These are phyloP conservation scores for Hippocampus abdominalis DNA, from an alignment of 2,113 vertebrate species.

Conservation along the genomic window DNA sequence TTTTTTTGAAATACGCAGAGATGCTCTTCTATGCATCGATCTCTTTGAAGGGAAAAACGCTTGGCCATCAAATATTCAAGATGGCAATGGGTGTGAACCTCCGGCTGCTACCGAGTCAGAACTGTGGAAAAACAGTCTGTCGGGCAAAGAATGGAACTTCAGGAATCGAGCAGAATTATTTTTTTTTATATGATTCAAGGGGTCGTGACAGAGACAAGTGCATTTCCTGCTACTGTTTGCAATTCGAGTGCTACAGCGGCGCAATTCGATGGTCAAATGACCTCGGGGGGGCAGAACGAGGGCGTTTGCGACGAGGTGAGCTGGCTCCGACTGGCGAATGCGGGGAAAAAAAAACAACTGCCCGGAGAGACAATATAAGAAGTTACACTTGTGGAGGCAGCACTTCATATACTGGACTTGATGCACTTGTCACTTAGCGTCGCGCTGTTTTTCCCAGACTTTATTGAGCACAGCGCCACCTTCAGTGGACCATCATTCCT, in stretches of 20 bases:
- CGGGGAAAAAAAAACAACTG: no score
- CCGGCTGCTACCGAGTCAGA: background rate
- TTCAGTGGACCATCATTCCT: background rate
- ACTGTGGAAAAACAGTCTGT: background rate
- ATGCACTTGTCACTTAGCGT: no score
- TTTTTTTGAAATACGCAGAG: conserved; percentile 54
- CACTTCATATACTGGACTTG: no score
- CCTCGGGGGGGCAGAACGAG: no score
- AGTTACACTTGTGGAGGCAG: no score
- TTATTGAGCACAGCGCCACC: no score
- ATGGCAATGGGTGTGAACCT: conserved; percentile 27
- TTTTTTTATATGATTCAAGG: conserved; percentile 21
- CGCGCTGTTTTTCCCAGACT: no score
- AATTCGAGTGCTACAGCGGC: background rate
- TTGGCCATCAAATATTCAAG: conserved; percentile 66
- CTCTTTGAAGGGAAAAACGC: conserved; percentile 51
- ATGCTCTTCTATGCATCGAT: conserved; percentile 49
- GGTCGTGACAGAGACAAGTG: conserved; percentile 33
- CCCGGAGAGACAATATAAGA: no score
- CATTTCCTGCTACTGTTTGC: conserved; percentile 15
- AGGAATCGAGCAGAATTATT: conserved; percentile 13
- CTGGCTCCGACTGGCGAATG: no score
- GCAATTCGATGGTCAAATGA: background rate
- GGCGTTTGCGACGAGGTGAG: no score
- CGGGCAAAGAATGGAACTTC: conserved; percentile 14